Evolutionary conservation across 2,797 vertebrate genomes (phyloP).

Genomic region (Ammospiza maritima): DNA sequence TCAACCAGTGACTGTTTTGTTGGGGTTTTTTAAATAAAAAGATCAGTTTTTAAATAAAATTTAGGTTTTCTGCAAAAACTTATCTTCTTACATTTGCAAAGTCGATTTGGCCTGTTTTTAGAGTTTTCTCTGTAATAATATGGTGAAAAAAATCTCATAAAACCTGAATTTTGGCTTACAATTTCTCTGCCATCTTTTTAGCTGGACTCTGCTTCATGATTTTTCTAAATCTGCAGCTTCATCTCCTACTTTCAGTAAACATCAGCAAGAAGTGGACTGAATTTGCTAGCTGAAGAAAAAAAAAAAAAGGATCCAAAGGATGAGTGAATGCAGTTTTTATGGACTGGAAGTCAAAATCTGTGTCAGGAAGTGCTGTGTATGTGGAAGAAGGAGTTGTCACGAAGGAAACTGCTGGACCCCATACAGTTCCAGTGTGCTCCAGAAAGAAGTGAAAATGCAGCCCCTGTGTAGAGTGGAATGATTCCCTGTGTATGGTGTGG

Average conservation of each 20-base stretch:
- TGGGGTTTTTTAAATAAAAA: not conserved
- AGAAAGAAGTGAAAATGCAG: not conserved
- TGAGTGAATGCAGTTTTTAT: not conserved
- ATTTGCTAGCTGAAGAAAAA: not conserved
- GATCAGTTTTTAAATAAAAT: not conserved
- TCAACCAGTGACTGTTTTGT: not conserved
- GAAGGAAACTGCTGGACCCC: not conserved
- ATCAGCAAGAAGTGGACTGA: constrained; percentile 30
- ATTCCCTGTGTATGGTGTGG: not conserved
- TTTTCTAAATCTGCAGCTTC: constrained; percentile 25
- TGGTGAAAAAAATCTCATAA: not conserved
- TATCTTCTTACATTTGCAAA: not conserved
- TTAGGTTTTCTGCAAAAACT: constrained; percentile 4
- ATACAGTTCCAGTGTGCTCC: not conserved
- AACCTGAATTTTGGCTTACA: not conserved
- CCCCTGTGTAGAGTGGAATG: not conserved
- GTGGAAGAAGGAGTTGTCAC: constrained; percentile 17
- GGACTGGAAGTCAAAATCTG: not conserved
- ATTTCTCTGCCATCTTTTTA: constrained; percentile 16
- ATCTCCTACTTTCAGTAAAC: not conserved
- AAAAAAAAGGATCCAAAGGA: not conserved
- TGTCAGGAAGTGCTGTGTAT: not conserved
- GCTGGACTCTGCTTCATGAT: not conserved
- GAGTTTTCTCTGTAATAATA: constrained; percentile 1
- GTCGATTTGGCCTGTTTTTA: not conserved